Percentiles rank a stretch among this genome's conserved stretches.
Conservation (phyloP, 2,888 invertebrate genomes). For the Eilema depressum region DNA sequence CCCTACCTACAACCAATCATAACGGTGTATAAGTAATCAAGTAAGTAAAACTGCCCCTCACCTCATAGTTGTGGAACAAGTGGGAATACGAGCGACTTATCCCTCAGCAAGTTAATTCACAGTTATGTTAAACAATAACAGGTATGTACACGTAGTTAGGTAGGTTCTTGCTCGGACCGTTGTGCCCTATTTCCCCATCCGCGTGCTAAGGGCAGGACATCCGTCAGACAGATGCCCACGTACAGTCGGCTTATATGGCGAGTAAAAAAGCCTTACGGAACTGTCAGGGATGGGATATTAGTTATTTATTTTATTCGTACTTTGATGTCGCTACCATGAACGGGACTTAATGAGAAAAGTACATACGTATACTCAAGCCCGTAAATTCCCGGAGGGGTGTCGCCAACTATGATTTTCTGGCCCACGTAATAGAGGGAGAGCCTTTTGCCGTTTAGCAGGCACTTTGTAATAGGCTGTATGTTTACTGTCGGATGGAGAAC, state of each 20-base stretch:
- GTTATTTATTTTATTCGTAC: constrained; percentile 14
- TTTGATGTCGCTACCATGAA: neutral
- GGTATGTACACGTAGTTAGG: constrained; percentile 17
- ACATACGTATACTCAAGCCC: too few relatives aligned
- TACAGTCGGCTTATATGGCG: constrained; percentile 22
- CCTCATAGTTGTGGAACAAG: too few relatives aligned
- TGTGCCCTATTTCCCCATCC: constrained; percentile 69
- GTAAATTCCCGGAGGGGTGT: too few relatives aligned
- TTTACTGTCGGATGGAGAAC: too few relatives aligned
- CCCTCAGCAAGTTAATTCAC: constrained; percentile 14
- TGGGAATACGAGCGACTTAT: neutral
- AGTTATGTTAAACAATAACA: constrained; percentile 46
- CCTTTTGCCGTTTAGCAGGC: too few relatives aligned
- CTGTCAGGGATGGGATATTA: constrained; percentile 30
- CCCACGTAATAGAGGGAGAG: too few relatives aligned
- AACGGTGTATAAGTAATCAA: neutral
- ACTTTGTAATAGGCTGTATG: too few relatives aligned
- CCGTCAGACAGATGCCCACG: constrained; percentile 53
- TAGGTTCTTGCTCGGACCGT: constrained; percentile 49
- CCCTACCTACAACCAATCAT: neutral
- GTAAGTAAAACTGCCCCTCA: neutral
- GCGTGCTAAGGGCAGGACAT: constrained; percentile 70
- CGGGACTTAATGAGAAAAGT: constrained; percentile 4
- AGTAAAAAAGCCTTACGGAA: constrained; percentile 29
- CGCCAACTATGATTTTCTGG: too few relatives aligned